Evolutionary conservation across 2,888 invertebrate genomes (phyloP).

Genomic region (Vannuccia rotundouncinata): DNA sequence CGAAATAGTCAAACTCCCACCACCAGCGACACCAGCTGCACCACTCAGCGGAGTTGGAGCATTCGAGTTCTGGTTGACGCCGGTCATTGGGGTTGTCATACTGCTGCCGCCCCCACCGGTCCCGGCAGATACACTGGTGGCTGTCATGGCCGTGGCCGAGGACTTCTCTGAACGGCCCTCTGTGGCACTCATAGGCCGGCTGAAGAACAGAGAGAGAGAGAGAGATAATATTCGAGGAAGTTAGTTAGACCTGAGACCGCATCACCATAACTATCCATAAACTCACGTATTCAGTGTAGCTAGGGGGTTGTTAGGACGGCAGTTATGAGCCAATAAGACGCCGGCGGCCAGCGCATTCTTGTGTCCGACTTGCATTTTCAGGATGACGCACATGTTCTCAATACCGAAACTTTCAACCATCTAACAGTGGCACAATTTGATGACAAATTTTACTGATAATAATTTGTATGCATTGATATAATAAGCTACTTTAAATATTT

Average conservation of each 20-base stretch:
- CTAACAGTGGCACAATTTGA: constrained; percentile 43
- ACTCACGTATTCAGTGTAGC: background rate
- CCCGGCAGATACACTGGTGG: constrained; percentile 45
- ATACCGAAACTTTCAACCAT: constrained; percentile 48
- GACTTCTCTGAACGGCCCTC: constrained; percentile 53
- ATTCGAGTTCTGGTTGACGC: no score
- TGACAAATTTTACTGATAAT: no score
- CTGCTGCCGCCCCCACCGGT: background rate
- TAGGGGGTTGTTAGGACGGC: constrained; percentile 37
- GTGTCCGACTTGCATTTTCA: constrained; percentile 53
- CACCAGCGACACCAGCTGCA: background rate
- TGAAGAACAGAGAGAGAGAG: constrained; percentile 40
- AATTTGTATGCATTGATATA: no score
- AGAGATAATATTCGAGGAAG: background rate
- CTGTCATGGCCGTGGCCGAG: constrained; percentile 48
- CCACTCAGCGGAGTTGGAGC: background rate
- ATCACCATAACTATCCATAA: background rate
- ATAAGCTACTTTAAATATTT: no score
- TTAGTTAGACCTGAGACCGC: background rate
- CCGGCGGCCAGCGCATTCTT: constrained; percentile 53
- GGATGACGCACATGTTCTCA: constrained; percentile 50
- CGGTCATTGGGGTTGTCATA: background rate
- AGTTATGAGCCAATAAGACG: constrained; percentile 50
- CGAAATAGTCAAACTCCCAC: background rate
- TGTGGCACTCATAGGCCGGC: constrained; percentile 49